phyloP scores from a whole-genome alignment of 2,113 vertebrate genomes.

The Furnarius figulus region DNA sequence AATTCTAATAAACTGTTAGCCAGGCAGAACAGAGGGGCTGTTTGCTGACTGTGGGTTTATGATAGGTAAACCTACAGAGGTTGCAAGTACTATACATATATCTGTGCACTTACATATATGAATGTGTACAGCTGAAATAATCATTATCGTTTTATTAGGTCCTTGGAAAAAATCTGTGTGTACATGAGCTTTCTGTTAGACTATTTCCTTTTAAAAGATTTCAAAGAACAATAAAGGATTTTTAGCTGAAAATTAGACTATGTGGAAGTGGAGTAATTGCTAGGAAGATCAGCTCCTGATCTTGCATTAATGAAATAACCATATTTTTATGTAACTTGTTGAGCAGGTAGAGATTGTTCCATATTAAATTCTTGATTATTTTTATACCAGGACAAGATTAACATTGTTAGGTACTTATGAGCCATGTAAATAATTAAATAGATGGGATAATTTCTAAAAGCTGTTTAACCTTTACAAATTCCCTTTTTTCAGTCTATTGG shows the following conservation, averaged over 20 bases:
- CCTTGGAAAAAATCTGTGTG: not conserved
- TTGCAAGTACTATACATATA: not conserved
- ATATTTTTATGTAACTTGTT: not conserved
- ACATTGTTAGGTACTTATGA: not conserved
- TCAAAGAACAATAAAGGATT: not conserved
- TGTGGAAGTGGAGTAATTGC: not conserved
- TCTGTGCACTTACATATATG: not conserved
- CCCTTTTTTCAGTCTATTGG: conserved; percentile 86
- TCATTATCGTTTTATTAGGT: not conserved
- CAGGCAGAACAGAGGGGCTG: not conserved
- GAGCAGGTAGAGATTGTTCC: not conserved
- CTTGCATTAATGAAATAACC: not conserved
- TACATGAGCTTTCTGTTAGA: not conserved
- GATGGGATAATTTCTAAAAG: not conserved
- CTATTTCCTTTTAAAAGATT: not conserved
- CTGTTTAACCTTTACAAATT: not conserved
- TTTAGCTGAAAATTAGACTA: not conserved
- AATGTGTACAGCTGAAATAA: not conserved
- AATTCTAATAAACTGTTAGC: not conserved
- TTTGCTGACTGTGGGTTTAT: not conserved
- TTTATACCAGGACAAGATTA: not conserved
- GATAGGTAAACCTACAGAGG: not conserved
- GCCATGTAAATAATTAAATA: not conserved
- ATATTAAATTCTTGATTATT: not conserved
- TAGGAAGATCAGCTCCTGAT: not conserved